A percentile compares a stretch with the other conserved stretches of the same genome.
These are phyloP conservation scores for Poecilobothrus nobilitatus DNA, from an alignment of 2,888 invertebrate genomes.

Conservation along the genomic window DNA sequence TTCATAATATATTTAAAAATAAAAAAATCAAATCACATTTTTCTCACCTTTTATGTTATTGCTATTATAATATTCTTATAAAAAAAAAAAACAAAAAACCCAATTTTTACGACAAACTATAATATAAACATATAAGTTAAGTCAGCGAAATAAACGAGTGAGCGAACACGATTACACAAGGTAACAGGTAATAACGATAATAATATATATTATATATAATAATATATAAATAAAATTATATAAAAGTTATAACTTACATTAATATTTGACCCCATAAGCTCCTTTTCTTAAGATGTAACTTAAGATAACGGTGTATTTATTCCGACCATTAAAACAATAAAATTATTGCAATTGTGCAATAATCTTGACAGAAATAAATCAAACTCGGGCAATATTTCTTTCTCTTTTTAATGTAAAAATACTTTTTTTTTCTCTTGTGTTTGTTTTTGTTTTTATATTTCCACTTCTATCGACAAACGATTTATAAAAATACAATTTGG, in stretches of 20 bases:
- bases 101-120: no score
- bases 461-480: background rate
- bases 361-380: slow-evolving; percentile 6
- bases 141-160: background rate
- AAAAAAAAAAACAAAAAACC: no score
- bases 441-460: background rate
- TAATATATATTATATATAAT: background rate
- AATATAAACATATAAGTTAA: background rate
- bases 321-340: slow-evolving; percentile 4
- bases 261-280: slow-evolving; percentile 1
- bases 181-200: background rate
- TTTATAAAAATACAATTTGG: no score
- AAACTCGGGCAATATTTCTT: background rate
- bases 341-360: slow-evolving; percentile 6
- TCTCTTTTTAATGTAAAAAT: background rate
- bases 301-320: slow-evolving; percentile 4
- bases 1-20: no score
- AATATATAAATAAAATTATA: no score
- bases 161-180: background rate
- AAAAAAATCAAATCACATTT: background rate
- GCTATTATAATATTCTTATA: no score
- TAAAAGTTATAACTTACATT: background rate
- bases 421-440: background rate
- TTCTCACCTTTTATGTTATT: background rate
- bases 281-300: background rate